These are phyloP conservation scores for Teleogryllus occipitalis DNA, from an alignment of 1,140 invertebrate species.

Conservation along the genomic window DNA sequence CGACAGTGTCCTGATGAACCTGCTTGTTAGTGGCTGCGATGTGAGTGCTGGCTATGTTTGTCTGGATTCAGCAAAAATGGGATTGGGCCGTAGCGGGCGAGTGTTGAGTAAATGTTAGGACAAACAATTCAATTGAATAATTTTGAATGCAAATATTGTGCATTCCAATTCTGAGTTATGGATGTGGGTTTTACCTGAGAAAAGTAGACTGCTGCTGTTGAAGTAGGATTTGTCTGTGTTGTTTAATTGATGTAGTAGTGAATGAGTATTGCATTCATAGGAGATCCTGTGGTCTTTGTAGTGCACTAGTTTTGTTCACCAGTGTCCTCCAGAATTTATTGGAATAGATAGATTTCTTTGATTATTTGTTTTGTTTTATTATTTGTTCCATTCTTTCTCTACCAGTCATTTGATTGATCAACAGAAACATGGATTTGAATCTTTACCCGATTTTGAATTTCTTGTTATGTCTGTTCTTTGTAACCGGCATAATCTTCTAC, in stretches of 20 bases:
- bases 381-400: not conserved
- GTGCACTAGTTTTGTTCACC: not conserved
- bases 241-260: not conserved
- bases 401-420: too few relatives aligned
- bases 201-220: too few relatives aligned
- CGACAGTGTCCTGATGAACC: slow-evolving; percentile 79
- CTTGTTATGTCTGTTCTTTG: too few relatives aligned
- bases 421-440: too few relatives aligned
- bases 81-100: not conserved
- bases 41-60: slow-evolving; percentile 82
- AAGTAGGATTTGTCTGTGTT: not conserved
- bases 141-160: not conserved
- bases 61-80: slow-evolving; percentile 47
- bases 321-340: not conserved
- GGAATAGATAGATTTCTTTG: not conserved
- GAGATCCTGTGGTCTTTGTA: not conserved
- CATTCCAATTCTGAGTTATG: not conserved
- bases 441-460: too few relatives aligned
- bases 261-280: not conserved
- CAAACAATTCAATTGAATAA: not conserved
- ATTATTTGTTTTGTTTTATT: not conserved
- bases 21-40: slow-evolving; percentile 84
- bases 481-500: too few relatives aligned
- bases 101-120: not conserved
- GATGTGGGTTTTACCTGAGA: not conserved